Evolutionary conservation across 2,797 vertebrate species (phyloP), one percentile per base, ranked within the genome.

Genomic region (Carapus acus): DNA sequence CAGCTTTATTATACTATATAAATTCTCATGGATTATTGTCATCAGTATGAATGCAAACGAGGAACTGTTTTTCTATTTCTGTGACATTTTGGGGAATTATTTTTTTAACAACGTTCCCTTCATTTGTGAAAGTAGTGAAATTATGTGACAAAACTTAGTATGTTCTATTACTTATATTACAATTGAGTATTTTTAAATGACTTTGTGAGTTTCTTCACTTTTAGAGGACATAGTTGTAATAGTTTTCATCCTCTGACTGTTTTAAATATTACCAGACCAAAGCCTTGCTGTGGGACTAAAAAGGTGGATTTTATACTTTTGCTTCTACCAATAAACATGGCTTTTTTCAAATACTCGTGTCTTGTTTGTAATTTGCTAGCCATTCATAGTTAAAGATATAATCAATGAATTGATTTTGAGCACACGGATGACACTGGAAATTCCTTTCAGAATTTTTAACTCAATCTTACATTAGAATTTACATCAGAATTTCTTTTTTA

Each of bases 261-360:
- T 13, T 7, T 45, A 34, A 63, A 56, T 7, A n/a, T n/a, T n/a
- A n/a, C n/a, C n/a, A 20, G 8, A 58, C 17, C 14, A 13, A 11
- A 40, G 31, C 15, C 31, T 37, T 46, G 24, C 24, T n/a, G 39
- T 38, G 22, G 15, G 43, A 53, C 21, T 33, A 23, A 19, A 62
- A 19, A 54, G 12, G 3, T 15, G 36, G 47, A 38, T 64, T 63
- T n/a, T 69, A 12, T 15, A 33, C 39, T 20, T 67, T 73, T 68
- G 15, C 43, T 73, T 19, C 50, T 55, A 56, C 56, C 6, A 79
- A 79, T 83, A 84, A 85, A 83, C 1, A 19, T 54, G 17, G 41
- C 15, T 55, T 22, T 18, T 84, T 74, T 65, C 23, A 44, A 3
- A 59, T 66, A 47, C 40, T 16, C 11, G 29, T 1, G 23, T 11